Evolutionary conservation across 2,797 vertebrate species (phyloP).

Genomic region (Falco cherrug): DNA sequence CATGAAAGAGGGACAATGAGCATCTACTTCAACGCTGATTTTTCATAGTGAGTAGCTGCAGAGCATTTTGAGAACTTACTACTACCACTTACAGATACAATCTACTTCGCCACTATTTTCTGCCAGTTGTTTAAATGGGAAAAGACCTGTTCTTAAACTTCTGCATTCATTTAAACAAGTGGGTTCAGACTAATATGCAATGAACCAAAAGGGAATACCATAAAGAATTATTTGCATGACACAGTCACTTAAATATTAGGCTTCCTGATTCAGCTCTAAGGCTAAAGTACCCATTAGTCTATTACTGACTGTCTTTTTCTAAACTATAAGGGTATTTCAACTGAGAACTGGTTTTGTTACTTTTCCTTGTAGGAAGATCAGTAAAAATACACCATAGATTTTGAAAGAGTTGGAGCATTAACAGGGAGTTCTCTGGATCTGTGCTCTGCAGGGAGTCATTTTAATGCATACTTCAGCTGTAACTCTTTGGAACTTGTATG

Average conservation of each 20-base stretch:
- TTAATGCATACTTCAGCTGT: constrained; percentile 43
- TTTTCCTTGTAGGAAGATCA: not conserved
- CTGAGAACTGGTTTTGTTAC: constrained; percentile 19
- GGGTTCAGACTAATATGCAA: not conserved
- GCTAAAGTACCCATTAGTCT: not conserved
- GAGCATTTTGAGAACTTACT: not conserved
- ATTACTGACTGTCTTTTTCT: not conserved
- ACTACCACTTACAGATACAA: not conserved
- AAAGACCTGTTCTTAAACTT: not conserved
- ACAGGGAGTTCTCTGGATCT: constrained; percentile 14
- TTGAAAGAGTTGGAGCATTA: constrained; percentile 18
- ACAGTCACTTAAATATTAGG: not conserved
- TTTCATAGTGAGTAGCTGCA: not conserved
- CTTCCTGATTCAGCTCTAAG: not conserved
- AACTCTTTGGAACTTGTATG: constrained; percentile 32
- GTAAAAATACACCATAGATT: constrained; percentile 8
- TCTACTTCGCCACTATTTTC: not conserved
- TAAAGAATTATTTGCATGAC: not conserved
- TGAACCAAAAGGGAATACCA: not conserved
- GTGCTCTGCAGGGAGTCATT: constrained; percentile 50
- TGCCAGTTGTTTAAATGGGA: not conserved
- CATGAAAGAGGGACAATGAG: not conserved
- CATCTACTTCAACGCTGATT: not conserved
- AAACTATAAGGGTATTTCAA: constrained; percentile 15
- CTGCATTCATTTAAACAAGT: not conserved